Evolutionary conservation across 2,888 invertebrate species (phyloP).

Genomic region (Chrysolina haemoptera): DNA sequence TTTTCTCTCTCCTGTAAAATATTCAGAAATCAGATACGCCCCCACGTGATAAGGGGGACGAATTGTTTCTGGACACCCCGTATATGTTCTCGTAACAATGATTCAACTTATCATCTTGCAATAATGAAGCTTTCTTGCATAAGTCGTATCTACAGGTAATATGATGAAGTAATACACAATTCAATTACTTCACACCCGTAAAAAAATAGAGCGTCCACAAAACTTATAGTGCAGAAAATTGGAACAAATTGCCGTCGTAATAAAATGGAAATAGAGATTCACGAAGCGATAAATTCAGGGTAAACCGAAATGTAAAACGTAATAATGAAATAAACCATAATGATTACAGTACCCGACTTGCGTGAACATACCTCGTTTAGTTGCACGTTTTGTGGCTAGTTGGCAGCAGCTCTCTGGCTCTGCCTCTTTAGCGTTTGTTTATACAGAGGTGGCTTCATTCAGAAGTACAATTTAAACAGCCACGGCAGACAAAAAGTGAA

Average conservation of each 20-base stretch:
- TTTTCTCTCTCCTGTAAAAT: too few relatives aligned
- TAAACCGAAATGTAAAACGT: constrained; percentile 23
- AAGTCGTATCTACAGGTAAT: constrained; percentile 1
- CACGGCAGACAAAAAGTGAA: too few relatives aligned
- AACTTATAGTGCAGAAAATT: constrained; percentile 37
- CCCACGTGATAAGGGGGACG: too few relatives aligned
- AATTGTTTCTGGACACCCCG: background rate
- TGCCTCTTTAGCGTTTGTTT: background rate
- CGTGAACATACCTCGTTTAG: constrained; percentile 27
- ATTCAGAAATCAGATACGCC: too few relatives aligned
- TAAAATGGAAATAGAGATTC: constrained; percentile 32
- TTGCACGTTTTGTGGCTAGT: background rate
- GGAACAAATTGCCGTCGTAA: constrained; percentile 33
- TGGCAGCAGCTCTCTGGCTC: constrained; percentile 11
- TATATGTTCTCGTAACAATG: background rate
- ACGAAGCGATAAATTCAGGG: constrained; percentile 34
- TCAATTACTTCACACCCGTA: constrained; percentile 23
- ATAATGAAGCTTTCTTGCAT: background rate
- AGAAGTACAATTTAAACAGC: too few relatives aligned
- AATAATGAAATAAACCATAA: constrained; percentile 23
- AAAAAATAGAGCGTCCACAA: constrained; percentile 30
- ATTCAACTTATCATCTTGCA: background rate
- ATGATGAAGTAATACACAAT: constrained; percentile 11
- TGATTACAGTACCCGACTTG: constrained; percentile 15
- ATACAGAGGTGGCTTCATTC: too few relatives aligned